Evolutionary conservation across 92 coral and sea anemone genomes (phyloP).

Genomic region (Zoanthus sociatus): DNA sequence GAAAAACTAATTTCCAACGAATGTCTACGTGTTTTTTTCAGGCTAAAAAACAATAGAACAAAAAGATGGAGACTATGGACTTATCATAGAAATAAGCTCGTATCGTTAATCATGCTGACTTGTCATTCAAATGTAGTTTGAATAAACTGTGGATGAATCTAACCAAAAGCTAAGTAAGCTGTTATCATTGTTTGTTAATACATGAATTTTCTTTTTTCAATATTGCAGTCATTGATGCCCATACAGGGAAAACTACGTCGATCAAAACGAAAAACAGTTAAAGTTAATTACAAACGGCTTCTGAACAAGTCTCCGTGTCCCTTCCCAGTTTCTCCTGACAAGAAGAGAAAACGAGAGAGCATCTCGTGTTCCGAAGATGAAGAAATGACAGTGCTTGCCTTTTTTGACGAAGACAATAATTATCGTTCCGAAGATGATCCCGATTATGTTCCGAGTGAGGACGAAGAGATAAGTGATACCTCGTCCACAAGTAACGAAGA

Average conservation of each 20-base stretch:
- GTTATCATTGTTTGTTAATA: too few species aligned
- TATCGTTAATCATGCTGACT: too few species aligned
- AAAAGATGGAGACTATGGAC: too few species aligned
- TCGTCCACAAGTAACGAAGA: background rate
- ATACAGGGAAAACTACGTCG: conserved; percentile 35
- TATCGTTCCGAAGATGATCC: conserved; percentile 92
- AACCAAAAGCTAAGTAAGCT: too few species aligned
- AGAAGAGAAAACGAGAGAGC: conserved; percentile 83
- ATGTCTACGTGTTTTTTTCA: too few species aligned
- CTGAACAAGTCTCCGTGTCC: conserved; percentile 38
- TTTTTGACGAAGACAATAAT: conserved; percentile 63
- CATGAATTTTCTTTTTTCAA: too few species aligned
- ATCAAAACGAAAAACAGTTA: conserved; percentile 43
- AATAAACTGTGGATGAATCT: background rate
- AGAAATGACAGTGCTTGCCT: conserved; percentile 53
- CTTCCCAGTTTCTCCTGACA: conserved; percentile 64
- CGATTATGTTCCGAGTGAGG: conserved; percentile 74
- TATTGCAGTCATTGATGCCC: conserved; percentile 42
- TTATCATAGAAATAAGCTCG: too few species aligned
- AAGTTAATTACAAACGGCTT: conserved; percentile 44
- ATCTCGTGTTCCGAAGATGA: conserved; percentile 59
- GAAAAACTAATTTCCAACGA: too few species aligned
- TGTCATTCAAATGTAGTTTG: too few species aligned
- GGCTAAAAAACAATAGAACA: too few species aligned
- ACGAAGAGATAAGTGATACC: conserved; percentile 38